Percentiles rank a stretch among this genome's conserved stretches.
These are phyloP conservation scores for Raja brachyura DNA, from an alignment of 2,113 vertebrate species.

Conservation along the genomic window DNA sequence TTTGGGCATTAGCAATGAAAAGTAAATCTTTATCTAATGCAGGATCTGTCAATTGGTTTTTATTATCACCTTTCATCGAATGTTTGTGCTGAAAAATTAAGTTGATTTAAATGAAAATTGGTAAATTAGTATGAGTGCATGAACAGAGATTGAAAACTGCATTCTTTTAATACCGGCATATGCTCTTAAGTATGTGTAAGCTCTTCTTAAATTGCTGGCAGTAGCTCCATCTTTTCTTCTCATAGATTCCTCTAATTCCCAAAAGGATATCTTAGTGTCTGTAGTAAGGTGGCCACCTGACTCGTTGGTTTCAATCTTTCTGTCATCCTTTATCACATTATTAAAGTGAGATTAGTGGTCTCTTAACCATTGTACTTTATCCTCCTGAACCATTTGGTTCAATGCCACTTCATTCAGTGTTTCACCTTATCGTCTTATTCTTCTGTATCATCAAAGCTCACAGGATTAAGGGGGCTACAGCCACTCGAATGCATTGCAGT, in stretches of 20 bases:
- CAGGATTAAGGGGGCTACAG: not conserved
- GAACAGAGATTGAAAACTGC: constrained; percentile 25
- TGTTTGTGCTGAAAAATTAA: not conserved
- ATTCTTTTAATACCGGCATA: constrained; percentile 18
- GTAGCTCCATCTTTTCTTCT: constrained; percentile 6
- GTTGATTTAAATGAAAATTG: constrained; percentile 4
- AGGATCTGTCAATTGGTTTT: not conserved
- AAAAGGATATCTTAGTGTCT: not conserved
- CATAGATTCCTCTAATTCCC: not conserved
- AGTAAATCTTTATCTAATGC: not conserved
- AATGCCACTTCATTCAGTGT: not conserved
- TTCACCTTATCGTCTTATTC: not conserved
- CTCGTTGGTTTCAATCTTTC: not conserved
- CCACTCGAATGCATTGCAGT: not conserved
- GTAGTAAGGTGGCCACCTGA: not conserved
- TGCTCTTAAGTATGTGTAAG: not conserved
- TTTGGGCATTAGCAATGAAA: not conserved
- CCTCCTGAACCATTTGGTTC: constrained; percentile 8
- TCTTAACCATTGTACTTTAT: not conserved
- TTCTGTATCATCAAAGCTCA: not conserved
- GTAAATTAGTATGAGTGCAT: not conserved
- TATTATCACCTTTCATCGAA: not conserved
- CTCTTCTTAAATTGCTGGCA: not conserved
- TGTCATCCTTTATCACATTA: not conserved
- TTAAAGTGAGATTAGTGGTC: not conserved